These are phyloP conservation scores for Odontesthes bonariensis DNA, from an alignment of 2,113 vertebrate species.

Conservation along the genomic window DNA sequence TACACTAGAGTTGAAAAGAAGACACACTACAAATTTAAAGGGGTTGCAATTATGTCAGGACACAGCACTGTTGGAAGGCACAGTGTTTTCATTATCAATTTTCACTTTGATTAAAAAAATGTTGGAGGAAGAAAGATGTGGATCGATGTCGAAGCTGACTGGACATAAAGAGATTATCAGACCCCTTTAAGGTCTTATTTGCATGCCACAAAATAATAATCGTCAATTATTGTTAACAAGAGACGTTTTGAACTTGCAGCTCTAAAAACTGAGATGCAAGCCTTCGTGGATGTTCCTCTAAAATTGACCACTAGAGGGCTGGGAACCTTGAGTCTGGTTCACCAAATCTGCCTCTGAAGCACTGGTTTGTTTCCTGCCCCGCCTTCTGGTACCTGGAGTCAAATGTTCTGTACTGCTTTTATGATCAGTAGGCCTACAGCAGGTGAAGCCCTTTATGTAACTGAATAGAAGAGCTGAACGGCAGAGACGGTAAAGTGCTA, in stretches of 20 bases:
- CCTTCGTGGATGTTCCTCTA: too few relatives aligned
- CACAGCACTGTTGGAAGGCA: not conserved
- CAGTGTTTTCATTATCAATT: not conserved
- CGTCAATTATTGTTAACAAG: not conserved
- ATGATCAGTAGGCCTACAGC: slow-evolving; percentile 60
- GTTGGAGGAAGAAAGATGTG: not conserved
- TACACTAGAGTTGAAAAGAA: not conserved
- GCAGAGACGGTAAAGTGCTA: slow-evolving; percentile 76
- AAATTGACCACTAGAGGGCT: not conserved
- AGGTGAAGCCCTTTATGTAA: slow-evolving; percentile 72
- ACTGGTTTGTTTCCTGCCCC: slow-evolving; percentile 31
- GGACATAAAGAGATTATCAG: not conserved
- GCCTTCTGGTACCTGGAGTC: slow-evolving; percentile 22
- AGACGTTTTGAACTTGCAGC: not conserved
- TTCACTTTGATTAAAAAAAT: not conserved
- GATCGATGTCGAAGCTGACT: not conserved
- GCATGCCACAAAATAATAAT: not conserved
- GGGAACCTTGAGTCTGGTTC: not conserved
- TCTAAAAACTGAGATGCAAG: not conserved
- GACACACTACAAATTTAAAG: not conserved
- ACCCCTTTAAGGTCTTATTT: not conserved
- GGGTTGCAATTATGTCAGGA: not conserved
- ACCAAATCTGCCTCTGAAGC: slow-evolving; percentile 1
- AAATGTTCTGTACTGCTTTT: slow-evolving; percentile 30
- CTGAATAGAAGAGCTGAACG: slow-evolving; percentile 58